These are phyloP conservation scores for Pentamera pediparva DNA, from an alignment of 53 echinoderm and acorn worm species.

Conservation along the genomic window DNA sequence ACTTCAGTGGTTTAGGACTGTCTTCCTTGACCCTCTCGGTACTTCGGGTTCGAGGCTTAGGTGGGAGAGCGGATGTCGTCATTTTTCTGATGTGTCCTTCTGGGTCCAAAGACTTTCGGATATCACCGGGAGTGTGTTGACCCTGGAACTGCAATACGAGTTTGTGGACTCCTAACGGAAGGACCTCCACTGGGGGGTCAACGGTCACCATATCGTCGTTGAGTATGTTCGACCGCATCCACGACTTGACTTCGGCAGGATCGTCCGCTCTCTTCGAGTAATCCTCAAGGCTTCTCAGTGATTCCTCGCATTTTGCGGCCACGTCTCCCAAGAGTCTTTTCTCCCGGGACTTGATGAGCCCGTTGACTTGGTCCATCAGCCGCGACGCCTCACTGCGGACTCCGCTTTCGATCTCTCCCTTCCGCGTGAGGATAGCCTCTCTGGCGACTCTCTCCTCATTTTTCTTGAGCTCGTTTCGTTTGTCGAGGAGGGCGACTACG, in stretches of 20 bases:
- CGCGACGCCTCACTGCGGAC: background rate
- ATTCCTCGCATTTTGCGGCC: background rate
- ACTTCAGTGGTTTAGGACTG: background rate
- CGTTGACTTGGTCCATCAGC: background rate
- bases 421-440: background rate
- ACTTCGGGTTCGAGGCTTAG: too few relatives aligned
- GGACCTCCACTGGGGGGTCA: background rate
- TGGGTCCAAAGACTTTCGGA: background rate
- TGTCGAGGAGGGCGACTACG: background rate
- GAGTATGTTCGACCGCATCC: background rate
- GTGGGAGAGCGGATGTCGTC: too few relatives aligned
- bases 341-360: background rate
- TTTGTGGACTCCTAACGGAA: background rate
- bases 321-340: background rate
- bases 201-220: background rate
- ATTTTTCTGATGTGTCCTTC: background rate
- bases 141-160: background rate
- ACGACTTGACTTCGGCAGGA: background rate
- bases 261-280: background rate
- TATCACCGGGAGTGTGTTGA: background rate
- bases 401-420: background rate
- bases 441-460: background rate
- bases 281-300: background rate
- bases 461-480: background rate
- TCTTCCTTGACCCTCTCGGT: background rate